These are phyloP conservation scores for Hyaena hyaena DNA, from an alignment of 2,113 vertebrate genomes.

Conservation along the genomic window DNA sequence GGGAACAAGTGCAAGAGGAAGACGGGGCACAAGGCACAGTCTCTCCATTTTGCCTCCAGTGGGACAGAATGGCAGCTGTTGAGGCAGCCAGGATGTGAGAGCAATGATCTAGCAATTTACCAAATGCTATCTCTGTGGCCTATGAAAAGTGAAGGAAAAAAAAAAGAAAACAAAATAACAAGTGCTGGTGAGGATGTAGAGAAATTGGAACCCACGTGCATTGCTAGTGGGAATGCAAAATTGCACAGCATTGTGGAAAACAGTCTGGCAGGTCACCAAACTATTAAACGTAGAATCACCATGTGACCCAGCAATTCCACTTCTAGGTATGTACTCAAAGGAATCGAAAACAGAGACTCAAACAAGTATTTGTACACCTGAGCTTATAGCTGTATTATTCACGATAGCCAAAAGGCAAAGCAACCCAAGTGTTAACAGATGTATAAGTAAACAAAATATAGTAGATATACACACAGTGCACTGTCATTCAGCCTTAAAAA, in stretches of 20 bases:
- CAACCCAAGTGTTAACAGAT: background rate
- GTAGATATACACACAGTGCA: too few relatives aligned
- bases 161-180: background rate
- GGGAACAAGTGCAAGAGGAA: background rate
- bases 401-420: background rate
- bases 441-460: background rate
- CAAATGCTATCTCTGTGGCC: background rate
- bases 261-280: background rate
- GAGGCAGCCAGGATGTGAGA: background rate
- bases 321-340: background rate
- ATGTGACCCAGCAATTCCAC: background rate
- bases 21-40: fast-evolving
- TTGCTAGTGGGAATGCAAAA: background rate
- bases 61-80: background rate
- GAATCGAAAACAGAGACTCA: background rate
- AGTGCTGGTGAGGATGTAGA: background rate
- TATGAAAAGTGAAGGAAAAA: background rate
- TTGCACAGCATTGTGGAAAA: background rate
- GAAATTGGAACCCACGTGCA: fast-evolving
- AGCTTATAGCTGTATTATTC: background rate
- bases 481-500: background rate
- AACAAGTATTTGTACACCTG: background rate
- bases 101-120: background rate
- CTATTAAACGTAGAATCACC: background rate
- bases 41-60: background rate